Conservation (phyloP, 2,888 invertebrate genomes). For the Polietes domitor region DNA sequence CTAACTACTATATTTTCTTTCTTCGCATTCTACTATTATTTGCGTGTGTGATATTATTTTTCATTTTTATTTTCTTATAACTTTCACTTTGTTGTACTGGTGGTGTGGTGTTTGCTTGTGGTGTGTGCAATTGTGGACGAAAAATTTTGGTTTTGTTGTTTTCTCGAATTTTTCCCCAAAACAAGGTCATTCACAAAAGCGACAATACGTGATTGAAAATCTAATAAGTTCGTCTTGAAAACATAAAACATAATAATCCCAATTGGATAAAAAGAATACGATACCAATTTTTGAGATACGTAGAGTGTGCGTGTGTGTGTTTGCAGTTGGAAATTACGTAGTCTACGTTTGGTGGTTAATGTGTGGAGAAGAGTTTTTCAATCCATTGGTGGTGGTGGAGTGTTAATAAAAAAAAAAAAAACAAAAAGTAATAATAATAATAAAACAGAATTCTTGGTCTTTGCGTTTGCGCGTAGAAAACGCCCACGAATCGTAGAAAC, state of each 20-base stretch:
- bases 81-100: constrained; percentile 63
- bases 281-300: constrained; percentile 41
- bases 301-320: constrained; percentile 27
- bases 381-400: too few species aligned
- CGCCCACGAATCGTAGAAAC: constrained; percentile 51
- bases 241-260: not conserved
- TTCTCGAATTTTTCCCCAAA: constrained; percentile 55
- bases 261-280: constrained; percentile 30
- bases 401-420: not conserved
- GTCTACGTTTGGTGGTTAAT: constrained; percentile 39
- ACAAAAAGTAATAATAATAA: not conserved
- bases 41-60: constrained; percentile 61
- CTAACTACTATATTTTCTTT: constrained; percentile 39
- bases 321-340: constrained; percentile 5
- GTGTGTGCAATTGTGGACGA: constrained; percentile 17
- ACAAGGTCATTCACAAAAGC: constrained; percentile 61
- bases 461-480: constrained; percentile 43
- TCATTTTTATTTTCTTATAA: constrained; percentile 56
- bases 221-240: constrained; percentile 44
- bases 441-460: not conserved
- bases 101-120: too few species aligned
- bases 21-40: constrained; percentile 62
- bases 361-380: constrained; percentile 34
- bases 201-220: constrained; percentile 55
- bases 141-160: constrained; percentile 23